phyloP scores from a whole-genome alignment of 2,113 vertebrate species.

The Telmatochromis brachygnathus region DNA sequence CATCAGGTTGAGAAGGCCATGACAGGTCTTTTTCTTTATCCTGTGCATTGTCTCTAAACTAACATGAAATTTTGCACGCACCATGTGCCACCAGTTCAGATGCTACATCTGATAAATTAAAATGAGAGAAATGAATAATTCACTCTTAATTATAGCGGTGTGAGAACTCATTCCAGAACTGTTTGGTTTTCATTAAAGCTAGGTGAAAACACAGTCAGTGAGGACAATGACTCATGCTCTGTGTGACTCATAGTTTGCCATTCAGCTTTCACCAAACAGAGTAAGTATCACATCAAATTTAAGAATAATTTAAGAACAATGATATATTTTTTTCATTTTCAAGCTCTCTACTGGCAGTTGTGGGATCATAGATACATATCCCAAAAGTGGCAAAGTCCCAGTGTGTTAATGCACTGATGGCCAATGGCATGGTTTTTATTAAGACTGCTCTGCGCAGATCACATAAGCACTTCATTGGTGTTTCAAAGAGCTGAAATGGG shows the following conservation, averaged over 20 bases:
- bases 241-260: conserved; percentile 26
- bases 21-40: neutral
- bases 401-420: neutral
- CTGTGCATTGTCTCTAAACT: neutral
- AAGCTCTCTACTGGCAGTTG: neutral
- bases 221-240: conserved; percentile 14
- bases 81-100: neutral
- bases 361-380: conserved; percentile 2
- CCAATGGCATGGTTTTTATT: conserved; percentile 8
- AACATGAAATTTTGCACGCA: neutral
- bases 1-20: conserved; percentile 4
- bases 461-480: neutral
- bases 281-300: neutral
- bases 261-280: neutral
- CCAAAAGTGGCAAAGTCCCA: neutral
- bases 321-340: neutral
- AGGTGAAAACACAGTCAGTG: conserved; percentile 8
- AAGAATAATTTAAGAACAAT: neutral
- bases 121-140: neutral
- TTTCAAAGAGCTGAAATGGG: neutral
- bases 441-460: neutral
- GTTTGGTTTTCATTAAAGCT: conserved; percentile 25
- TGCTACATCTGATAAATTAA: conserved; percentile 1
- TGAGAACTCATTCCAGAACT: neutral
- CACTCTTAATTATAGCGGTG: neutral